Percentiles rank a stretch among this genome's conserved stretches.
phyloP scores from a whole-genome alignment of 2,113 vertebrate species.

The Lates calcarifer region DNA sequence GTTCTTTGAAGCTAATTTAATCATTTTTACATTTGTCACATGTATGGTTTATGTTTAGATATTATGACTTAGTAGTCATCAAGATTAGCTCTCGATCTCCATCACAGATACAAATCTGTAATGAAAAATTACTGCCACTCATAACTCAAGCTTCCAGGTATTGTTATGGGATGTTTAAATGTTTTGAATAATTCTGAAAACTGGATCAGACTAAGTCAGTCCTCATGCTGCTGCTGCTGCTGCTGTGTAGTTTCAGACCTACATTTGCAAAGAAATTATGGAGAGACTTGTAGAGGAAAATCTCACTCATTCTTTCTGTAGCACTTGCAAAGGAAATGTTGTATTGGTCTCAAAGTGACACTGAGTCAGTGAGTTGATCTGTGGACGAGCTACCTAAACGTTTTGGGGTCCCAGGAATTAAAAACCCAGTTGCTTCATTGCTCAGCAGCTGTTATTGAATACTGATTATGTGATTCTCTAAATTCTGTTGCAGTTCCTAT shows the following conservation, averaged over 20 bases:
- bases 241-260: conserved; percentile 56
- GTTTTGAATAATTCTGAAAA: conserved; percentile 54
- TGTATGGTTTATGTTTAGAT: conserved; percentile 65
- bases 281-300: conserved; percentile 27
- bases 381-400: conserved; percentile 46
- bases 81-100: conserved; percentile 44
- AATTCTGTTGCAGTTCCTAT: conserved; percentile 74
- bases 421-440: conserved; percentile 53
- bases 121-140: conserved; percentile 69
- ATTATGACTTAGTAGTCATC: conserved; percentile 49
- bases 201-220: conserved; percentile 55
- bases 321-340: conserved; percentile 60
- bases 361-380: conserved; percentile 27
- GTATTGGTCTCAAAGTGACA: conserved; percentile 48
- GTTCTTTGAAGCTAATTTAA: conserved; percentile 49
- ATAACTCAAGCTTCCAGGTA: conserved; percentile 64
- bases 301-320: conserved; percentile 57
- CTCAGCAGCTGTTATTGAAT: conserved; percentile 68
- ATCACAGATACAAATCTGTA: conserved; percentile 44
- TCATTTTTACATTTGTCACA: conserved; percentile 60
- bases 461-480: conserved; percentile 69
- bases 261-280: conserved; percentile 32
- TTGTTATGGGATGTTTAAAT: conserved; percentile 48
- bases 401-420: conserved; percentile 37
- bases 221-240: conserved; percentile 51